Conservation (phyloP, 2,113 vertebrate genomes). For the Etheostoma spectabile region DNA sequence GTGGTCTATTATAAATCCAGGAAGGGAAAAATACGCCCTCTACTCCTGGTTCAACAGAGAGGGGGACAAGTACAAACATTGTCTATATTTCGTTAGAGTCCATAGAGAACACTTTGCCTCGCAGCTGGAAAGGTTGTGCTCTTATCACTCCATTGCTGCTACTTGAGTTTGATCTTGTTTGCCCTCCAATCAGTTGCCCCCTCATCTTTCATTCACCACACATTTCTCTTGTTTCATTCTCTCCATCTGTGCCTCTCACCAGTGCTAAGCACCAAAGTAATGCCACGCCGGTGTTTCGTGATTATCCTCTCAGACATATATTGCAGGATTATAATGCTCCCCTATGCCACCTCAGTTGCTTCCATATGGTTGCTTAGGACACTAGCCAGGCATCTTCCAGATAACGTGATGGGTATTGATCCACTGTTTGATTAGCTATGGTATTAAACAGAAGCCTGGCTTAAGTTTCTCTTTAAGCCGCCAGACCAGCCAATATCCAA, state of each 20-base stretch:
- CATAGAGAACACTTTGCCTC: background rate
- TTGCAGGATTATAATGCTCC: constrained; percentile 49
- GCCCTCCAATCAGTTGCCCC: constrained; percentile 19
- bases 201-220: constrained; percentile 50
- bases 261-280: constrained; percentile 42
- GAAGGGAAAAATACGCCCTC: constrained; percentile 28
- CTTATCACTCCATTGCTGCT: constrained; percentile 14
- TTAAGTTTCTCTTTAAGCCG: background rate
- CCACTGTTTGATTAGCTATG: constrained; percentile 36
- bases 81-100: background rate
- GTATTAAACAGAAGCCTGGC: constrained; percentile 22
- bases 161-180: background rate
- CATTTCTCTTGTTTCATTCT: constrained; percentile 22
- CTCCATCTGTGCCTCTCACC: constrained; percentile 36
- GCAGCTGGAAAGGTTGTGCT: constrained; percentile 30
- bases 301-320: constrained; percentile 54
- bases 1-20: constrained; percentile 74
- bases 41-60: constrained; percentile 28
- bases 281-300: constrained; percentile 49
- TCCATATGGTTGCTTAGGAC: constrained; percentile 48
- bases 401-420: constrained; percentile 63
- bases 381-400: constrained; percentile 31
- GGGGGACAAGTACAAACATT: constrained; percentile 46
- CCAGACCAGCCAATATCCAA: background rate
- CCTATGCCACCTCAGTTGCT: constrained; percentile 37